Base-by-base conservation (phyloP, 2,113 vertebrate genomes). In the Plecotus auritus region DNA sequence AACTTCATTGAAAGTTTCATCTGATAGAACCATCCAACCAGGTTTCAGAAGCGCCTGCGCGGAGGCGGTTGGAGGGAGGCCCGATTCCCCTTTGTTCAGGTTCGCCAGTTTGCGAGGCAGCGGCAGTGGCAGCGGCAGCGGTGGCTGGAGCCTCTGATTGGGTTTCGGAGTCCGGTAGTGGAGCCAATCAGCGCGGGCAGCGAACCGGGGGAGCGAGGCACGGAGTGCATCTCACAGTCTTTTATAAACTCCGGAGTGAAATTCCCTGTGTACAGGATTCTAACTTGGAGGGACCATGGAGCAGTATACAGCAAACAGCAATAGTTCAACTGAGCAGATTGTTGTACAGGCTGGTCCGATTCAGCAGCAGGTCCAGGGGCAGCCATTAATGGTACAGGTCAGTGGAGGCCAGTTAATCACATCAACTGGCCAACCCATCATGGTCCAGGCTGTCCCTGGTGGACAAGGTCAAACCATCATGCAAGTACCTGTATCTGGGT, bases 391-490 rank as follows among this genome's bases (percentile, higher is more conserved):
- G 99, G 99, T 99, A 10, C 99, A 99, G 97, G 99, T 99, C 92
- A 99, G 99, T 96, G 99, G 99, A 17, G 99, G 99, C 30, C 99
- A 99, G 97, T 98, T 99, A 95, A 99, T 99, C 98, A 99, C 99
- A 12, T 99, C 99, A 12, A 99, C 99, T 5, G 99, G 99, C 20
- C 99, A 99, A 95, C 99, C 99, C 22, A 99, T 99, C 97, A 99
- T 99, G 99, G 99, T 99, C 73, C 99, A 99, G 98, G 99, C 99
- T 72, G 99, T 99, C 98, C 99, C 99, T 0, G 99, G 99, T 45
- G 98, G 99, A 54, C 99, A 99, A 98, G 99, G 99, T 83, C 99
- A 99, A 97, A 99, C 99, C 84, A 99, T 99, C 96, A 99, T 99
- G 99, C 99, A 99, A 86, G 99, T 99, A 32, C 99, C 99, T 0